Percentiles rank a stretch among this genome's conserved stretches.
These are phyloP conservation scores for Lamellibrachia satsuma DNA, from an alignment of 2,888 invertebrate genomes.

Conservation along the genomic window DNA sequence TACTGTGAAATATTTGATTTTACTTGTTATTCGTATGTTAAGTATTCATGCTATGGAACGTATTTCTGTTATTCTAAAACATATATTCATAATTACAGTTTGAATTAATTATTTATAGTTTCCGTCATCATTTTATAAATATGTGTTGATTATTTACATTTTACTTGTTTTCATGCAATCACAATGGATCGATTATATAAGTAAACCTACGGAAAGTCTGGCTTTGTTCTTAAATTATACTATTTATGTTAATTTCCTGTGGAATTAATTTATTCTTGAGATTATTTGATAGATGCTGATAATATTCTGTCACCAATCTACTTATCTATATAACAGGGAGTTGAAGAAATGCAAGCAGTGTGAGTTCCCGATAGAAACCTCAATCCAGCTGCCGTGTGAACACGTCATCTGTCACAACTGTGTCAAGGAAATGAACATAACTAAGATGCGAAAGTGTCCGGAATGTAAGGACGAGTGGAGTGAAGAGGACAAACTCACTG, in stretches of 20 bases:
- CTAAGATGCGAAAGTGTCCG: constrained; percentile 42
- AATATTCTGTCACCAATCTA: not conserved
- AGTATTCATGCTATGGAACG: too few relatives aligned
- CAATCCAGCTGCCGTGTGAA: constrained; percentile 51
- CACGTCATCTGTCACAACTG: constrained; percentile 51
- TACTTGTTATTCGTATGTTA: too few relatives aligned
- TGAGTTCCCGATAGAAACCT: constrained; percentile 47
- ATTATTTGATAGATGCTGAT: not conserved
- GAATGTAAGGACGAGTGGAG: not conserved
- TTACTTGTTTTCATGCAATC: not conserved
- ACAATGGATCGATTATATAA: not conserved
- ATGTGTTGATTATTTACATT: not conserved
- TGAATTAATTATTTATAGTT: too few relatives aligned
- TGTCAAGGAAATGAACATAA: constrained; percentile 40
- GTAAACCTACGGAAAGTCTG: not conserved
- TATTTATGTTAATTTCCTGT: not conserved
- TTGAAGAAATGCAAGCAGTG: constrained; percentile 39
- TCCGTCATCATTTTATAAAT: too few relatives aligned
- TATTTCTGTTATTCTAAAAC: too few relatives aligned
- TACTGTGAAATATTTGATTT: not conserved
- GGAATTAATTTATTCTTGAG: too few relatives aligned
- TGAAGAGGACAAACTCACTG: not conserved
- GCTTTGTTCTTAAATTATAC: not conserved
- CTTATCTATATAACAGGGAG: not conserved
- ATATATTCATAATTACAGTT: not conserved